These are phyloP conservation scores for Sinosuthora webbiana DNA, from an alignment of 2,113 vertebrate genomes.

Conservation along the genomic window DNA sequence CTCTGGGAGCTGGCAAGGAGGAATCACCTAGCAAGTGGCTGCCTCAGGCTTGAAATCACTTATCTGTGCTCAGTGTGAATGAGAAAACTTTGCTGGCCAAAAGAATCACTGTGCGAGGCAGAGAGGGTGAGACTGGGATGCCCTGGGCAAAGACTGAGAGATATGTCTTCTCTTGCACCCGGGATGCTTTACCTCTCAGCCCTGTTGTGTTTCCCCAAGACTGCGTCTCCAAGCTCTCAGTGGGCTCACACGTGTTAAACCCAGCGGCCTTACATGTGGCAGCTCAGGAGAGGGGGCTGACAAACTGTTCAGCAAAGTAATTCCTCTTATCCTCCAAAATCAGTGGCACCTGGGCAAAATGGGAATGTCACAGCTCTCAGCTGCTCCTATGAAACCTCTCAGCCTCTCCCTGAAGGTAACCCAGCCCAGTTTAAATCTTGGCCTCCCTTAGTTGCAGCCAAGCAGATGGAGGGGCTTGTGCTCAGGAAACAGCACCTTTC, in stretches of 20 bases:
- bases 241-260: not conserved
- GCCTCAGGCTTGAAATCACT: not conserved
- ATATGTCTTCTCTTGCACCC: not conserved
- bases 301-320: not conserved
- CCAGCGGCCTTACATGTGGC: not conserved
- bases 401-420: not conserved
- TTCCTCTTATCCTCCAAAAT: not conserved
- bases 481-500: not conserved
- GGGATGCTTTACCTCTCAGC: not conserved
- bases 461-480: not conserved
- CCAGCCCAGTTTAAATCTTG: not conserved
- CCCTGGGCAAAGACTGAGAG: not conserved
- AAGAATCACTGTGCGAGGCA: not conserved
- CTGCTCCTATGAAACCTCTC: not conserved
- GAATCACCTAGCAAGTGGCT: not conserved
- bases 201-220: not conserved
- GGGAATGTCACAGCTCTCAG: not conserved
- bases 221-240: not conserved
- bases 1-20: not conserved
- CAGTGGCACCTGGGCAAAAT: not conserved
- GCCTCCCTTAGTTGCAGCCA: not conserved
- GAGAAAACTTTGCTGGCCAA: not conserved
- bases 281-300: not conserved
- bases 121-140: not conserved
- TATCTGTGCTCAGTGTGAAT: fast-evolving